Conservation (phyloP, 2,797 vertebrate species). For the Squalus acanthias region DNA sequence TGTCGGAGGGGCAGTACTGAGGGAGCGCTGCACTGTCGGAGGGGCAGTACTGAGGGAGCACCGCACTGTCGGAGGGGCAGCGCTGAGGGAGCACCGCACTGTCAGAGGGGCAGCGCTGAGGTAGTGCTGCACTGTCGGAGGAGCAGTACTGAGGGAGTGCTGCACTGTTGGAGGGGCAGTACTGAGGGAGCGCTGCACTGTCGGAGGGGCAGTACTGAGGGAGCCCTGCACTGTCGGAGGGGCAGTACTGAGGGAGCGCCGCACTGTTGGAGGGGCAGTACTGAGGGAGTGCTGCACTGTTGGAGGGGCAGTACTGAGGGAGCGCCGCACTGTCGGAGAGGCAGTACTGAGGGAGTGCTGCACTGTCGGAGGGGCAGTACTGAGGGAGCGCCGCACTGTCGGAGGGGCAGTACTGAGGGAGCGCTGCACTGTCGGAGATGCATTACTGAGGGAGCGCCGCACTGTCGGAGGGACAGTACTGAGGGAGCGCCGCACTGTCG, state of each 20-base stretch:
- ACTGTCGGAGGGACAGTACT: not conserved
- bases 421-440: not conserved
- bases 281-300: not conserved
- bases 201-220: not conserved
- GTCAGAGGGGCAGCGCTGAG: not conserved
- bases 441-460: not conserved
- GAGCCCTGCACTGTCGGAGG: not conserved
- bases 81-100: not conserved
- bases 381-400: not conserved
- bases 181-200: not conserved
- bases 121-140: not conserved
- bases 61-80: not conserved
- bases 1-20: not conserved
- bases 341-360: not conserved
- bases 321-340: not conserved
- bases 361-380: not conserved
- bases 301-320: not conserved
- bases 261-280: not conserved
- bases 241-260: not conserved
- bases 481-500: not conserved
- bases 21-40: not conserved
- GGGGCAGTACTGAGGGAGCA: not conserved
- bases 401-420: not conserved
- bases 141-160: not conserved
- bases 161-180: not conserved